These are phyloP conservation scores for Lasioglossum villosulum DNA, from an alignment of 2,888 invertebrate genomes.

Conservation along the genomic window DNA sequence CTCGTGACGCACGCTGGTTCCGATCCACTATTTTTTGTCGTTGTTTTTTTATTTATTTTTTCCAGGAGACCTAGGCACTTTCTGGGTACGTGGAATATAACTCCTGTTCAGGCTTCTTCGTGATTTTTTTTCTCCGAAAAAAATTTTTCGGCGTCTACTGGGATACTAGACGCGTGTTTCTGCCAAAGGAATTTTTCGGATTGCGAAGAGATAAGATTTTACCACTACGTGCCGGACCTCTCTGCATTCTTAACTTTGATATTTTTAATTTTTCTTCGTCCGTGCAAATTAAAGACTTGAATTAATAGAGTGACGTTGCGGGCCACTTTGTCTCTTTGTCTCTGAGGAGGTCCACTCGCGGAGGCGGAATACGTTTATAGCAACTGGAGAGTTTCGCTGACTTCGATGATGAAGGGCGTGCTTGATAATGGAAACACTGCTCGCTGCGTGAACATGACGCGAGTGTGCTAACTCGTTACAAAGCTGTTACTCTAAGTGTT, in stretches of 20 bases:
- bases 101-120: background rate
- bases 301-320: background rate
- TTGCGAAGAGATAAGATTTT: no score
- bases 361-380: background rate
- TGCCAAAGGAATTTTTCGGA: background rate
- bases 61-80: background rate
- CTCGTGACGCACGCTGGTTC: background rate
- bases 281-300: background rate
- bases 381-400: background rate
- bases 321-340: background rate
- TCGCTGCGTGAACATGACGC: background rate
- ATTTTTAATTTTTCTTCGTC: no score
- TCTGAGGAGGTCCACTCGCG: background rate
- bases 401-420: background rate
- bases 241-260: no score
- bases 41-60: background rate
- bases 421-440: background rate
- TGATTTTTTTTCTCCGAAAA: background rate
- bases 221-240: no score
- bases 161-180: background rate
- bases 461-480: background rate
- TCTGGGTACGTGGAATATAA: fast-evolving
- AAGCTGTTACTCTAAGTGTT: background rate
- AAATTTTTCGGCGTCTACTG: background rate
- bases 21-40: background rate